These are phyloP conservation scores for Penaeus vannamei DNA, from an alignment of 1,140 invertebrate genomes.

Conservation along the genomic window DNA sequence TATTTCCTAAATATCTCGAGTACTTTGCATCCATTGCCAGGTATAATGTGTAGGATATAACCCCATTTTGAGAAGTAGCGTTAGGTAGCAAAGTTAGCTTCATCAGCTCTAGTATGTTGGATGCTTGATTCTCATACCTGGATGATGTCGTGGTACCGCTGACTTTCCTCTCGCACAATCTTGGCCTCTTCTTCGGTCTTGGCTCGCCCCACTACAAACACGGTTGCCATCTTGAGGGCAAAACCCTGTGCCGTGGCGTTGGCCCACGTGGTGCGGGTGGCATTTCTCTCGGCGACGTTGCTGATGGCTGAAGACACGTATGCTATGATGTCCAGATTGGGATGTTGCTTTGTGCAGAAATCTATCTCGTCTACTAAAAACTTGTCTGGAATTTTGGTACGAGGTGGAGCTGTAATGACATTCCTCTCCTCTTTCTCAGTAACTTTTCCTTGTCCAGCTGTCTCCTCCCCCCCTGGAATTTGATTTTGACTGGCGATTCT, in stretches of 20 bases:
- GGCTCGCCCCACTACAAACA: slow-evolving; percentile 45
- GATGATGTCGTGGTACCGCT: slow-evolving; percentile 46
- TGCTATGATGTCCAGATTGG: slow-evolving; percentile 38
- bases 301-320: slow-evolving; percentile 39
- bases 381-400: slow-evolving; percentile 1
- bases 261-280: slow-evolving; percentile 22
- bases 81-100: too few species aligned
- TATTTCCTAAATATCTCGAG: too few species aligned
- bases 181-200: neutral
- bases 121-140: neutral
- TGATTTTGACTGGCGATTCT: too few species aligned
- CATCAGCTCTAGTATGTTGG: too few species aligned
- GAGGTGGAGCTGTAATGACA: too few species aligned
- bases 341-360: slow-evolving; percentile 5
- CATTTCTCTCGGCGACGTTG: neutral
- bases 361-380: slow-evolving; percentile 51
- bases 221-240: slow-evolving; percentile 27
- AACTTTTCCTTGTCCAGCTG: too few species aligned
- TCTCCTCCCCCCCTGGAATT: too few species aligned
- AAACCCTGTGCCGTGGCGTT: slow-evolving; percentile 40
- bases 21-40: too few species aligned
- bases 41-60: too few species aligned
- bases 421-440: too few species aligned
- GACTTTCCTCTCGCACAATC: slow-evolving; percentile 39
- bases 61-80: too few species aligned